Conservation (phyloP, 2,113 vertebrate genomes). For the Cathartes aura region DNA sequence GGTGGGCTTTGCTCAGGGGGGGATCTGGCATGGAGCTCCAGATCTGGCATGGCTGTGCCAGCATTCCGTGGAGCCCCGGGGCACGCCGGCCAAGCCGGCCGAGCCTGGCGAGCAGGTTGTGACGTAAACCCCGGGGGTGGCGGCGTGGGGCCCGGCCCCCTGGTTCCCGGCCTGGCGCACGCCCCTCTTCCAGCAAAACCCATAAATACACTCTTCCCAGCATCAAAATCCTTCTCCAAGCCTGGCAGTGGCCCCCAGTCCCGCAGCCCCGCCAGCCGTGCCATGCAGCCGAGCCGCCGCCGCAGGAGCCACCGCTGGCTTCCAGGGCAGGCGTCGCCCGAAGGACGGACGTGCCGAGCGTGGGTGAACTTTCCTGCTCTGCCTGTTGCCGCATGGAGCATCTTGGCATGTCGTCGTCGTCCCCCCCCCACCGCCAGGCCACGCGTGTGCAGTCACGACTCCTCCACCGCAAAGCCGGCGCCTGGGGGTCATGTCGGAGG, state of each 20-base stretch:
- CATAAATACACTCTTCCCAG: neutral
- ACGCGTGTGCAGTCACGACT: fast-evolving
- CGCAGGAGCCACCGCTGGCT: fast-evolving
- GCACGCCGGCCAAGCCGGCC: neutral
- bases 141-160: neutral
- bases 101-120: conserved; percentile 39
- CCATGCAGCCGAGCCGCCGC: fast-evolving
- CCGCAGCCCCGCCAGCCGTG: fast-evolving
- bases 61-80: fast-evolving
- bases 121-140: conserved; percentile 1
- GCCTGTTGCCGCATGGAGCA: neutral
- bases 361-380: neutral
- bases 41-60: neutral
- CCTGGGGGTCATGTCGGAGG: fast-evolving
- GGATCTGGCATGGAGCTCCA: fast-evolving
- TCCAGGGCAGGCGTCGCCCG: neutral
- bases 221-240: neutral
- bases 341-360: fast-evolving
- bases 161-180: neutral
- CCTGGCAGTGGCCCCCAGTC: fast-evolving
- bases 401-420: no score
- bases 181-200: neutral
- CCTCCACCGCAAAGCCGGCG: neutral
- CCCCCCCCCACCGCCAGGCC: no score
- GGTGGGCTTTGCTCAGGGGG: neutral